Evolutionary conservation across 2,113 vertebrate species (phyloP), one percentile per base, ranked within the genome.

Genomic region (Fregetta grallaria): DNA sequence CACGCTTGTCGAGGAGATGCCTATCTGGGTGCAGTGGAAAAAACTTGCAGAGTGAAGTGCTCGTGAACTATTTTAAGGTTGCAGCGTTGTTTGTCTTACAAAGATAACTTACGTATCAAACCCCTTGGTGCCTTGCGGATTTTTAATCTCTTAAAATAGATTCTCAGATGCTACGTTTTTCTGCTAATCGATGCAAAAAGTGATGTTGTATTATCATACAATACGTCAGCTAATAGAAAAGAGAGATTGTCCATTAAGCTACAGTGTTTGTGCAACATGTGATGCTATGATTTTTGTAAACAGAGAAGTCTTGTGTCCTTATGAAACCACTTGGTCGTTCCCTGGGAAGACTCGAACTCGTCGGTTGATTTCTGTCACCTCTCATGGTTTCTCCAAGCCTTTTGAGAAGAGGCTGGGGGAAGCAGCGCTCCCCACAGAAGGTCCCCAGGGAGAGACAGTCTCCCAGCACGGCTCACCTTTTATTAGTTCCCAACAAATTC

Each of bases 251-350:
- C 36, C 36, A 2, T 53, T 42, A 30, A 38, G 36, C 30, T 26
- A 4, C 38, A 55, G 32, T 2, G 0, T 45, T 68, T 73, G n/a
- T 52, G 42, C 75, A 50, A 20, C 10, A 8, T 25, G 55, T 73
- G 42, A 5, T 22, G 59, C 67, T 38, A 3, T 0, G 20, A 26
- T 9, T 86, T 83, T 32, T 36, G 36, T 49, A 49, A 70, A 25
- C 20, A 38, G 30, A 58, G 22, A 40, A 59, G 25, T 1, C 32
- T 50, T 7, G 5, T 73, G 45, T n/a, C 42, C n/a, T 21, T 44
- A 5, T 42, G 71, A 65, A 79, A 40, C 12, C n/a, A 15, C 30
- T 56, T 0, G 0, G 11, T 30, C 16, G 3, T 38, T 65, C 36
- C 61, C 25, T 58, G 42, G 49, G 21, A 68, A 79, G 34, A 13